These are phyloP conservation scores for Aphodius sticticus DNA, from an alignment of 2,888 invertebrate genomes.

Conservation along the genomic window DNA sequence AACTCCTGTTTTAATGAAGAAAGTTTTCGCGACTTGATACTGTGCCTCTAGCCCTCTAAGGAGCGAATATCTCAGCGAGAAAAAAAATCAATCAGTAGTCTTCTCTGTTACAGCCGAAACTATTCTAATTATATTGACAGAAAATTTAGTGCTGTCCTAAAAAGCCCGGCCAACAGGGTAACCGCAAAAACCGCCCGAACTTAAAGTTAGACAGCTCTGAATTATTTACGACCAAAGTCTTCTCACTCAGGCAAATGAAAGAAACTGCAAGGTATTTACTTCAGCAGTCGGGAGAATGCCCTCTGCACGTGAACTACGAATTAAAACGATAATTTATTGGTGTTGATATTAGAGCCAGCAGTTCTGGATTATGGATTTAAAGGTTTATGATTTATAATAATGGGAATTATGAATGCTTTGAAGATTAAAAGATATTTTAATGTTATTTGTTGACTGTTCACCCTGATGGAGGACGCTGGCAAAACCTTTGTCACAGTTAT, in stretches of 20 bases:
- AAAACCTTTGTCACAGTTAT: too few species aligned
- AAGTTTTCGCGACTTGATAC: too few species aligned
- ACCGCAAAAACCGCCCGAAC: conserved; percentile 29
- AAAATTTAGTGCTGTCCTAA: conserved; percentile 24
- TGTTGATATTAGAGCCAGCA: background rate
- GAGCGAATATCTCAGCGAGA: background rate
- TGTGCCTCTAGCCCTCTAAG: background rate
- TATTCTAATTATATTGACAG: conserved; percentile 32
- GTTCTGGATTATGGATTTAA: background rate
- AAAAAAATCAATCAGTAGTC: conserved; percentile 15
- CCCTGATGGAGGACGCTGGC: too few species aligned
- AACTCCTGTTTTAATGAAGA: too few species aligned
- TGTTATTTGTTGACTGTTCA: too few species aligned
- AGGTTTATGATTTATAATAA: background rate
- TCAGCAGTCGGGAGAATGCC: background rate
- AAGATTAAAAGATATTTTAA: background rate
- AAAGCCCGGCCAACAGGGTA: conserved; percentile 13
- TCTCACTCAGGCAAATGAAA: conserved; percentile 26
- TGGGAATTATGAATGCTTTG: background rate
- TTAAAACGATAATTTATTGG: background rate
- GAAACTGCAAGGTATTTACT: conserved; percentile 32
- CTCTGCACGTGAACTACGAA: background rate
- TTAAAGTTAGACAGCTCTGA: conserved; percentile 33
- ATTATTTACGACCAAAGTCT: conserved; percentile 31
- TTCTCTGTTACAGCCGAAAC: conserved; percentile 18